These are phyloP conservation scores for Thyatira batis DNA, from an alignment of 2,888 invertebrate species.

Conservation along the genomic window DNA sequence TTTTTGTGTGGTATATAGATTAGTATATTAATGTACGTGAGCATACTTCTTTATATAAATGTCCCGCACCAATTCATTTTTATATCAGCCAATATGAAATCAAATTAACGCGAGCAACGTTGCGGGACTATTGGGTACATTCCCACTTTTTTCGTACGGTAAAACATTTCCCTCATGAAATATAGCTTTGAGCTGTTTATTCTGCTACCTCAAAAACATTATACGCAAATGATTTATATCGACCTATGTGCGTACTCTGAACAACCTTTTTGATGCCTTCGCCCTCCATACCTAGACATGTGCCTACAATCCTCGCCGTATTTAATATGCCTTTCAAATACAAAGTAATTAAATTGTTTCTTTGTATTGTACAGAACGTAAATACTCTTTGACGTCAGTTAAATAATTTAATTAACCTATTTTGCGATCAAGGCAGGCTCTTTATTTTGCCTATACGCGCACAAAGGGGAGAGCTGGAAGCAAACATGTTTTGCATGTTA, in stretches of 20 bases:
- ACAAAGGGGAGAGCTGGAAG: background rate
- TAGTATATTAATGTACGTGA: background rate
- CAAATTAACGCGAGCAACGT: conserved; percentile 4
- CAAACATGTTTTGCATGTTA: background rate
- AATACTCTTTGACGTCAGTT: conserved; percentile 28
- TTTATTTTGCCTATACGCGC: background rate
- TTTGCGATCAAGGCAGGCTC: conserved; percentile 1
- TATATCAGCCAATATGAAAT: background rate
- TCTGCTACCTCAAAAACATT: background rate
- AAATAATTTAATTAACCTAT: conserved; percentile 28
- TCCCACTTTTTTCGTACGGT: background rate
- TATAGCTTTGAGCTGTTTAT: background rate
- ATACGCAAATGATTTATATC: background rate
- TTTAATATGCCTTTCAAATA: conserved; percentile 1
- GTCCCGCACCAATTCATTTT: conserved; percentile 1
- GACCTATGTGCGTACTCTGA: background rate
- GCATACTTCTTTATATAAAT: background rate
- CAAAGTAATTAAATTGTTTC: conserved; percentile 9
- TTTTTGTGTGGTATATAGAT: background rate
- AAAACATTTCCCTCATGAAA: conserved; percentile 3
- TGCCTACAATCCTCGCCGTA: background rate
- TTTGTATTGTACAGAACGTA: conserved; percentile 24
- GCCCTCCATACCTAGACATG: background rate
- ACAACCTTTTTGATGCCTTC: background rate
- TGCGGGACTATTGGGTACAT: conserved; percentile 2